phyloP scores from a whole-genome alignment of 2,113 vertebrate genomes.

The Tachysurus fulvidraco region DNA sequence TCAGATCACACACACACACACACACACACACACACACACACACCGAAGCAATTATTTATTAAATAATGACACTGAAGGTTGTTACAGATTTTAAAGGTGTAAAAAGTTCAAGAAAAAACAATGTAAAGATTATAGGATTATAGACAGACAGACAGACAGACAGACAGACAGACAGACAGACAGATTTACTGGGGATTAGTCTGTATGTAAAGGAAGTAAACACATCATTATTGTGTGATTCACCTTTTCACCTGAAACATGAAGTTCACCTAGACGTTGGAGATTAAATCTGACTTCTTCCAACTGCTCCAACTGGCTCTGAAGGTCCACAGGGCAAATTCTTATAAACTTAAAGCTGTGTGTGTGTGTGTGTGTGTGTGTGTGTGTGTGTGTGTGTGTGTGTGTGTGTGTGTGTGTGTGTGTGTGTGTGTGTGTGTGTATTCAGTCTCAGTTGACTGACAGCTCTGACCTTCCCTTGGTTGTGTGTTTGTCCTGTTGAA shows the following conservation, averaged over 20 bases:
- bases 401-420: not conserved
- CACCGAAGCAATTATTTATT: no score
- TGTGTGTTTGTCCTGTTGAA: no score
- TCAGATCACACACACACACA: not conserved
- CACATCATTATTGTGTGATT: not conserved
- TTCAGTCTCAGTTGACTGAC: no score
- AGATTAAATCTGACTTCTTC: not conserved
- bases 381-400: not conserved
- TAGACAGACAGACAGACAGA: not conserved
- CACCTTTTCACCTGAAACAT: not conserved
- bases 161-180: not conserved
- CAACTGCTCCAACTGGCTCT: not conserved
- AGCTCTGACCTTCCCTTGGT: no score
- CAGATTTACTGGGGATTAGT: not conserved
- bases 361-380: not conserved
- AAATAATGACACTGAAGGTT: not conserved
- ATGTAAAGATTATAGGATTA: not conserved
- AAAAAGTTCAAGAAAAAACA: not conserved
- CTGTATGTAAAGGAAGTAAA: not conserved
- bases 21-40: not conserved
- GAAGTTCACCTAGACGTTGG: not conserved
- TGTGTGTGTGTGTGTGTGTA: not conserved
- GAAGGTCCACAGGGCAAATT: not conserved
- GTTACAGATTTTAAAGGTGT: not conserved
- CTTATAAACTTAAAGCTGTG: not conserved